Base-by-base conservation (phyloP, 2,888 invertebrate genomes). In the Drosophila gaucha region DNA sequence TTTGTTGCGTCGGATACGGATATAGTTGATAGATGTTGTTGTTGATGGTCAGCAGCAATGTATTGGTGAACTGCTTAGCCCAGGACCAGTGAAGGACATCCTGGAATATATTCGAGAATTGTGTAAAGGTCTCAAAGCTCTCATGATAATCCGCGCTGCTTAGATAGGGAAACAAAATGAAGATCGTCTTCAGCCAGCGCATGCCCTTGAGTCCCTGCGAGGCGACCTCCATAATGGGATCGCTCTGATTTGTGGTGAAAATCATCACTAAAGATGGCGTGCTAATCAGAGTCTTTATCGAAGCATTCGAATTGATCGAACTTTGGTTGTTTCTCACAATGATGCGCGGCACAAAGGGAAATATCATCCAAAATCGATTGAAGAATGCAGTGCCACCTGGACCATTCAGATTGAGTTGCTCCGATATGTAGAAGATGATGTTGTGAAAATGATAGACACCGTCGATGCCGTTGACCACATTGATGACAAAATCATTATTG, bases 151-250 rank as follows among this genome's bases (percentile, higher is more conserved):
- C 54, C 0, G 64, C 30, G 4, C 26, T 52, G 6, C 20, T 47
- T 28, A 78, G 24, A 0, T 35, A 52, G 0, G 90, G 90, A 35
- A 75, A 79, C 0, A 90, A 54, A 8, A 89, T 33, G 10, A 89
- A 89, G 4, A 89, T 70, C 3, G 90, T 89, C 16, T 89, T 84
- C 0, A 89, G 46, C 74, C 76, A 80, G 5, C 78, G 86, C 8
- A 80, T 52, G 1, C 74, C 77, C 0, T 38, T 41, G 20, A 90
- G 38, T 14, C 78, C 78, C 1, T 75, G 38, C 0, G 88, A 68
- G 0, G 90, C 84, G 41, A 89, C 30, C 16, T 88, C 73, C 90
- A 89, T 89, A 1, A 89, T 82, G 14, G 86, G 74, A 74, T 89
- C 89, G 5, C 68, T 56, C 0, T 38, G 54, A 4, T 54, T 74